Evolutionary conservation across 2,888 invertebrate species (phyloP), one percentile per base, ranked within the genome.

Genomic region (Xestoiulus laeticollis): DNA sequence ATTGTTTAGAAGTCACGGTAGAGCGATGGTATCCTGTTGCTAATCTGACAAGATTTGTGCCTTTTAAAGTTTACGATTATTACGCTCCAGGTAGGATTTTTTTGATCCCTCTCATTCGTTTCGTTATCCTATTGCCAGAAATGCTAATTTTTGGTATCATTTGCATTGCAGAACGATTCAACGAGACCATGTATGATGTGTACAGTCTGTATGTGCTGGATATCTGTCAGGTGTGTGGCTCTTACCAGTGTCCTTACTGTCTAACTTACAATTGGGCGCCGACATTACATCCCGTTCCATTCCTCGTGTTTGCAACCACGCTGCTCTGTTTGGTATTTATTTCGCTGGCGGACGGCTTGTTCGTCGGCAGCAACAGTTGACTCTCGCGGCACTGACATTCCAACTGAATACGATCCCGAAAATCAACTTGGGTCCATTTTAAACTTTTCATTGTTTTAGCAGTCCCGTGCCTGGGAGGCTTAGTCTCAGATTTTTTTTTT

Each of bases 11-110:
- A 92, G 97, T 98, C 92, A 96, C 97, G 0, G 94, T 98, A 88
- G 97, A 98, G 92, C 94, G 99, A 90, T 99, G 98, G 98, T 96
- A 94, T 93, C 98, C 98, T 0, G 97, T 98, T 3, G 98, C 98
- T 86, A 99, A 99, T 93, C 96, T 98, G 96, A 98, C 98, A 0
- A 94, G 97, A 85, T 97, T 96, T 92, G 94, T 98, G 90, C 95
- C 97, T 4, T 95, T 98, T 87, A 94, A 96, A 88, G 95, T 98
- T 16, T 99, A 98, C 92, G 98, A 99, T 93, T 98, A 98, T 92
- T 98, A 98, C 92, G 96, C 98, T 87, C 98, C 98, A 91, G 98
- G 98, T 97, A 92, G 92, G 92, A 78, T 32, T 48, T 85, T 43
- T n/a, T n/a, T n/a, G n/a, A n/a, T n/a, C n/a, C n/a, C n/a, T n/a